Base-by-base conservation (phyloP, 2,888 invertebrate species). In the Drosophila koepferae region DNA sequence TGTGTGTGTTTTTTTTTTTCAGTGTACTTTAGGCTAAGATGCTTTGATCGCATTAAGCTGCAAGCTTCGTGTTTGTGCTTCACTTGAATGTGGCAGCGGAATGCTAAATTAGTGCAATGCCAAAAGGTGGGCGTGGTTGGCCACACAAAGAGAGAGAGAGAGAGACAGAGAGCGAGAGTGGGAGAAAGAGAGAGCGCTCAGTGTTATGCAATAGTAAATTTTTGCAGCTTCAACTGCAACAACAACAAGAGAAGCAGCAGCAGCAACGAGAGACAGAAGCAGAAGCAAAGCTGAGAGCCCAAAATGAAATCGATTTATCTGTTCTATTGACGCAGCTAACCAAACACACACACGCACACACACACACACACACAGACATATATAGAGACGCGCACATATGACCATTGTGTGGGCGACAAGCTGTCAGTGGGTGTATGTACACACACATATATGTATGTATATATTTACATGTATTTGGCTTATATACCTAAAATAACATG, bases 251-350 rank as follows among this genome's bases (percentile, higher is more conserved):
- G 20, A 6, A 36, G 44, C 62, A 46, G 31, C 62, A 46, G 31
- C 28, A 28, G 28, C 20, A 12, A 23, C 12, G 2, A 28, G 46
- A 2, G 7, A 28, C 1, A 18, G 20, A 6, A 36, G 44, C 62
- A 46, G 28, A 48, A 28, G 28, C 48, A 28, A 66, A 70, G 69
- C 61, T 34, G 59, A 72, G 60, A 72, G 72, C 38, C 59, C 56
- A 73, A 86, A 72, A 80, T 72, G 79, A 66, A 85, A 86, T 86
- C 86, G 86, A 86, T 86, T 89, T 86, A 86, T 89, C 85, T 87
- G 88, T 84, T 82, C 80, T 81, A 88, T 88, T 86, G 88, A 81
- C 34, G 66, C 67, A 56, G 56, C 58, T 70, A 48, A 59, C n/a
- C 56, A 54, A 49, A 14, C 53, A 69, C 61, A 56, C 56, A 67